Percentiles rank a stretch among this genome's conserved stretches.
phyloP scores from a whole-genome alignment of 2,888 invertebrate genomes.

The Acutogordius australiensis region DNA sequence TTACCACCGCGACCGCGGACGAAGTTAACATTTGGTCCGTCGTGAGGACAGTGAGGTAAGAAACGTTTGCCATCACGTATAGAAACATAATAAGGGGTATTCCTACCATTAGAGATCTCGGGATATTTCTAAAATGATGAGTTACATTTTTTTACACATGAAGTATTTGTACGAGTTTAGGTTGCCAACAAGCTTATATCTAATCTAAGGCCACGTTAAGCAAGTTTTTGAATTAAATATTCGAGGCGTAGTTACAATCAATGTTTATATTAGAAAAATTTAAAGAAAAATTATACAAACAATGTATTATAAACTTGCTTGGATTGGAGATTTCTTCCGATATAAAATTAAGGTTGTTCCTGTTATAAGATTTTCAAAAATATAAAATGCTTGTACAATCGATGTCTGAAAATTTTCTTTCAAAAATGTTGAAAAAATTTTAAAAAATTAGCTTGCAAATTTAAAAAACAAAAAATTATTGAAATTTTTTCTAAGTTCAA shows the following conservation, averaged over 20 bases:
- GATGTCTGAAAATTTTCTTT: too few species aligned
- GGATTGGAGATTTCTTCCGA: conserved; percentile 22
- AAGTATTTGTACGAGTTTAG: neutral
- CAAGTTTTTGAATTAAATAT: too few species aligned
- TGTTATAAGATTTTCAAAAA: conserved; percentile 14
- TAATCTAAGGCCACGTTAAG: too few species aligned
- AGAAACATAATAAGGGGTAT: neutral
- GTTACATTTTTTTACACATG: neutral
- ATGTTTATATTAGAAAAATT: too few species aligned
- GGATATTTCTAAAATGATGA: neutral
- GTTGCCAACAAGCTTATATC: neutral
- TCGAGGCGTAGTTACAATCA: too few species aligned
- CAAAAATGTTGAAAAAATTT: too few species aligned
- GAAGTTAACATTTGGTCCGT: neutral
- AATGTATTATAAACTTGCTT: conserved; percentile 11
- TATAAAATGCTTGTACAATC: too few species aligned
- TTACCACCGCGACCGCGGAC: conserved; percentile 5
- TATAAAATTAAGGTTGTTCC: conserved; percentile 23
- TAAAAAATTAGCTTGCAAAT: too few species aligned
- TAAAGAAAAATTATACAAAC: neutral
- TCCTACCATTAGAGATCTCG: neutral
- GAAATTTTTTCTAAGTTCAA: too few species aligned
- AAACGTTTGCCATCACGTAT: neutral
- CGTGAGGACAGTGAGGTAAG: neutral
- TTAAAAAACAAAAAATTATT: too few species aligned